Evolutionary conservation across 2,113 vertebrate species (phyloP).

Genomic region (Lepidothrix coronata): DNA sequence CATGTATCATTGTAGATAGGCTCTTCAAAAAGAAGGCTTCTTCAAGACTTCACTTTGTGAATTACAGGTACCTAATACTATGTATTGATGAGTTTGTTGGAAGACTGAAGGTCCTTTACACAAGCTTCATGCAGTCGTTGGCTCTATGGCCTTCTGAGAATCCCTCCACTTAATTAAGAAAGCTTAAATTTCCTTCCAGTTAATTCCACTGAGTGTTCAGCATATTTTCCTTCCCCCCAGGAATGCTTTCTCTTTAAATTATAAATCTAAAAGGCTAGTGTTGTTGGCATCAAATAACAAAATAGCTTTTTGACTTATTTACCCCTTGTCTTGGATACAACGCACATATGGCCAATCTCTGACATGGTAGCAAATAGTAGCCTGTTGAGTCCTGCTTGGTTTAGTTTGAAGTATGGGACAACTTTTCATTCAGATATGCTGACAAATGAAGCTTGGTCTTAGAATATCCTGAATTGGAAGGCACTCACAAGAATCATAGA

Average conservation of each 20-base stretch:
- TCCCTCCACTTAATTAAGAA: background rate
- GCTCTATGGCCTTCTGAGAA: background rate
- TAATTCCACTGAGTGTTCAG: background rate
- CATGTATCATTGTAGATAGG: background rate
- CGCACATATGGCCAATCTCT: fast-evolving
- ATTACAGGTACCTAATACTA: background rate
- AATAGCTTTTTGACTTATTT: background rate
- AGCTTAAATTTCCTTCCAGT: background rate
- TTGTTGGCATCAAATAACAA: background rate
- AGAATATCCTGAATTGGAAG: background rate
- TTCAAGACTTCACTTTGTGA: background rate
- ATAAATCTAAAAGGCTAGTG: background rate
- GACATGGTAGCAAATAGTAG: background rate
- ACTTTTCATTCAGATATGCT: background rate
- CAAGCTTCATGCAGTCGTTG: background rate
- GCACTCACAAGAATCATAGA: background rate
- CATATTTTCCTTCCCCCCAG: background rate
- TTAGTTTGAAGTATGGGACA: background rate
- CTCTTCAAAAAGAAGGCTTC: background rate
- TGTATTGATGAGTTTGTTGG: background rate
- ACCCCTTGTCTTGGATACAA: background rate
- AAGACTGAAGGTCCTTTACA: background rate
- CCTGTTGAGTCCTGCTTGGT: background rate
- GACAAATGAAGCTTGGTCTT: background rate
- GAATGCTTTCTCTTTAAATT: background rate